A percentile compares a stretch with the other conserved stretches of the same genome.
phyloP scores from a whole-genome alignment of 1,140 invertebrate genomes.

The Charaxes varanes region DNA sequence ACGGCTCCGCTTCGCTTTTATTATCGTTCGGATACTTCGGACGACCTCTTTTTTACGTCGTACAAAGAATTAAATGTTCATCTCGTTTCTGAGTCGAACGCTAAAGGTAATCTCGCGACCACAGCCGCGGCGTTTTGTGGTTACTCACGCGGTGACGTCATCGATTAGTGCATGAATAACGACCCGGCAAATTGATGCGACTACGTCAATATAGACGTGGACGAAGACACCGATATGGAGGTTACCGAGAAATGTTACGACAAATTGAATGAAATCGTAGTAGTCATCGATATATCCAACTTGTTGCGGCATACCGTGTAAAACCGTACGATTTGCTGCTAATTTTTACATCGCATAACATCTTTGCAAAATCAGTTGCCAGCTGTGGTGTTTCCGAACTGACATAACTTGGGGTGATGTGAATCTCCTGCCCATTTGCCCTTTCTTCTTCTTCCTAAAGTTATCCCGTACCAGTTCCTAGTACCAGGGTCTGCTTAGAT shows the following conservation, averaged over 20 bases:
- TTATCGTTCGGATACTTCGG: slow-evolving; percentile 2
- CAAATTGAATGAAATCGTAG: slow-evolving; percentile 23
- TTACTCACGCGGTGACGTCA: slow-evolving; percentile 64
- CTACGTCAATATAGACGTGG: slow-evolving; percentile 19
- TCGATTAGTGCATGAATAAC: slow-evolving; percentile 54
- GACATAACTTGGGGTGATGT: no score
- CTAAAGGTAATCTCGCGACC: slow-evolving; percentile 10
- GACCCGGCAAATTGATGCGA: slow-evolving; percentile 44
- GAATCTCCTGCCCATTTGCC: no score
- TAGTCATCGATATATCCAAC: slow-evolving; percentile 20
- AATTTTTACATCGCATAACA: neutral
- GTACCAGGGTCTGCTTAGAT: no score
- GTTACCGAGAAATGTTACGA: slow-evolving; percentile 32
- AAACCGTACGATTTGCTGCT: no score
- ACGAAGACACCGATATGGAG: slow-evolving; percentile 24
- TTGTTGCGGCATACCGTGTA: slow-evolving; percentile 1
- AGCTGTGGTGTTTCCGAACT: no score
- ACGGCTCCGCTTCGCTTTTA: neutral
- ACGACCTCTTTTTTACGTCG: slow-evolving; percentile 5
- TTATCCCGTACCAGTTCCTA: no score
- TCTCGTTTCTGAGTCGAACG: slow-evolving; percentile 1
- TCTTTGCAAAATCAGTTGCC: no score
- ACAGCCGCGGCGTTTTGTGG: slow-evolving; percentile 31
- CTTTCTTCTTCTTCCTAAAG: no score
- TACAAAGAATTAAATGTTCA: slow-evolving; percentile 7